phyloP scores from a whole-genome alignment of 1,140 invertebrate genomes.

The Drosophila setifemur region DNA sequence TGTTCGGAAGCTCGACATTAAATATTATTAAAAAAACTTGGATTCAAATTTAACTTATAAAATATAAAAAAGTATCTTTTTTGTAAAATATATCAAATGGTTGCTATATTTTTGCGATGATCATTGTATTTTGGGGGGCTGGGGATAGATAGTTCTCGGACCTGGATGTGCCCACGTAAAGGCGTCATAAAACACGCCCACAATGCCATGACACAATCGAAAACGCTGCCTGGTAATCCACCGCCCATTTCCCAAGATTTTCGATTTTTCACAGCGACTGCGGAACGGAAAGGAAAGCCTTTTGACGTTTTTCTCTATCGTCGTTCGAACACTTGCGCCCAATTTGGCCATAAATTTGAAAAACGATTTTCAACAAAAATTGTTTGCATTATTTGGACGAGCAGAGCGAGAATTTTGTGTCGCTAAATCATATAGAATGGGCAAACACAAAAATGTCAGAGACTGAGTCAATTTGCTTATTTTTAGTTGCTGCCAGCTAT shows the following conservation, averaged over 20 bases:
- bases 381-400: conserved; percentile 21
- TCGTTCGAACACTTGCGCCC: conserved; percentile 51
- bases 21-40: too few species aligned
- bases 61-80: not conserved
- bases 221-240: conserved; percentile 20
- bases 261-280: conserved; percentile 2
- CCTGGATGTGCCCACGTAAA: conserved; percentile 11
- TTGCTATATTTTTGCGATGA: not conserved
- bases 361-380: conserved; percentile 53
- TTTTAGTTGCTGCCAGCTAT: conserved; percentile 67
- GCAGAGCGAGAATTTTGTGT: conserved; percentile 39
- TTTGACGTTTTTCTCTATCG: conserved; percentile 37
- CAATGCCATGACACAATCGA: conserved; percentile 37
- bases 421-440: conserved; percentile 54
- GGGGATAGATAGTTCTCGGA: conserved; percentile 25
- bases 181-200: conserved; percentile 40
- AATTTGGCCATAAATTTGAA: conserved; percentile 79
- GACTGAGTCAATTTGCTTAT: conserved; percentile 76
- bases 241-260: conserved; percentile 7
- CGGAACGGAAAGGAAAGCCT: not conserved
- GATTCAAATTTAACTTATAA: too few species aligned
- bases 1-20: too few species aligned
- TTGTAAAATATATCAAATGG: too few species aligned
- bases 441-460: conserved; percentile 47
- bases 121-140: conserved; percentile 7